Evolutionary conservation across 1,140 invertebrate species (phyloP).

Genomic region (Antheraea pernyi): DNA sequence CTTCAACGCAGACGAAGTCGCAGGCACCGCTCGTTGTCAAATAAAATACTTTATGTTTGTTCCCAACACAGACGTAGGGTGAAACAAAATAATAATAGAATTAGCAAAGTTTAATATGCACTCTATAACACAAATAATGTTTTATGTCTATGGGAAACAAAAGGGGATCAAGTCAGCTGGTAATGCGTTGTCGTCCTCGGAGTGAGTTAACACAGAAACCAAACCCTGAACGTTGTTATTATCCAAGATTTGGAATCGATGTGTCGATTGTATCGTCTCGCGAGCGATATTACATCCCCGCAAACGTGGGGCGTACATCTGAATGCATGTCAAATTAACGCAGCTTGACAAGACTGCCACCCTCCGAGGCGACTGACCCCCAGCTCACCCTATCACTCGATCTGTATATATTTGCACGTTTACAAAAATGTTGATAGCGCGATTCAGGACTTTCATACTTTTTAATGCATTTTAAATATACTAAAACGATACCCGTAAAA

Average conservation of each 20-base stretch:
- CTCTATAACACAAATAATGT: background rate
- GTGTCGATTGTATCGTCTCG: background rate
- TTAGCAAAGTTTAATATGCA: background rate
- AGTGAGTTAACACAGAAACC: background rate
- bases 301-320: background rate
- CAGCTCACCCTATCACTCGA: background rate
- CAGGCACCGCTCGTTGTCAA: too few species aligned
- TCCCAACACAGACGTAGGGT: too few species aligned
- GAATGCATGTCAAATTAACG: background rate
- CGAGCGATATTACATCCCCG: background rate
- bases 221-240: background rate
- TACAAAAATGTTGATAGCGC: background rate
- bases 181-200: background rate
- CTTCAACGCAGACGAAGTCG: too few species aligned
- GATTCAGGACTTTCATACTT: background rate
- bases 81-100: too few species aligned
- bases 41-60: too few species aligned
- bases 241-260: background rate
- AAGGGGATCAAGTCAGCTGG: background rate
- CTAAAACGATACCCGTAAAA: background rate
- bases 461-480: background rate
- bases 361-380: constrained; percentile 7
- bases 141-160: background rate
- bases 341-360: constrained; percentile 6
- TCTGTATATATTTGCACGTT: background rate